Base-by-base conservation (phyloP, 2,888 invertebrate species). In the Trissoscelio sp. region DNA sequence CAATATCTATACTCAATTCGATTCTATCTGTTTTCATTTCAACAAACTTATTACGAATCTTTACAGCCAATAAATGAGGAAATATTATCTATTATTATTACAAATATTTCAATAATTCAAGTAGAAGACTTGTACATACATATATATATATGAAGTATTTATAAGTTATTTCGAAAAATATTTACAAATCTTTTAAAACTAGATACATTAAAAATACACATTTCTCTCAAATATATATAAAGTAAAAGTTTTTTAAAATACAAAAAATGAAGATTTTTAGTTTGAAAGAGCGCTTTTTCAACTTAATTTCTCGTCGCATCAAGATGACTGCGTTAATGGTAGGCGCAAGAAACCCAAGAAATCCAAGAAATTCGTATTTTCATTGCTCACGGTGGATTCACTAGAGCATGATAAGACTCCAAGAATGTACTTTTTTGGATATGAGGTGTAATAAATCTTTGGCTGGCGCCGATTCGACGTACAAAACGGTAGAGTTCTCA, bases 391-490 rank as follows among this genome's bases (percentile, higher is more conserved):
- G 18, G 16, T 34, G 44, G 11, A 20, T 31, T 55, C 44, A 55
- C 28, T 44, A 3, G 16, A 51, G 20, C 28, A 12, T 34, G 28
- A 60, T 74, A 74, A 79, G 51, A 55, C 73, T 55, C 12, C 14
- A 34, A 46, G 64, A 57, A 31, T 42, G 57, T 60, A 67, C 67
- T 75, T 80, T 80, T 80, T 70, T 18, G 53, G 79, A 70, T 67
- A 64, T 75, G 34, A 74, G 58, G 48, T n/a, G n/a, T n/a, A 62
- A 46, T 31, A 51, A 62, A 57, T 69, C 70, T 80, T 75, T 75
- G 57, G 74, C 51, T 75, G 80, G 80, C 80, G 80, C 80, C 80
- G n/a, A 42, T 34, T 37, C 48, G 60, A 14, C 72, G 67, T 58
- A 53, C 39, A 18, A 55, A 57, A 46, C 39, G 53, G 39, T 20